Conservation (phyloP, 2,888 invertebrate species). For the Carabus problematicus region DNA sequence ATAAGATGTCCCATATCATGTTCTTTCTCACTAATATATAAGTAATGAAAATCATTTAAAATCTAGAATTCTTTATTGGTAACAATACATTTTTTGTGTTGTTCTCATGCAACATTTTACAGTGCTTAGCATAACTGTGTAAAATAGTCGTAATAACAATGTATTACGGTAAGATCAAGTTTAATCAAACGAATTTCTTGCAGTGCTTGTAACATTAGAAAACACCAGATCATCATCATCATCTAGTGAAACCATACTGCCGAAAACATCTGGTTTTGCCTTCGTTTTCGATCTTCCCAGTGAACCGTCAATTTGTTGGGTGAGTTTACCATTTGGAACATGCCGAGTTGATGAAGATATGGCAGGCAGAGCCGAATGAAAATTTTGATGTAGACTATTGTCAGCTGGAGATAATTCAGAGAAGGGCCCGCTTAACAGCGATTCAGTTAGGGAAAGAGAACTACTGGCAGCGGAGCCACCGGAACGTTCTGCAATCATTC, state of each 20-base stretch:
- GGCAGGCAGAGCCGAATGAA: neutral
- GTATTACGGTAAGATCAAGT: conserved; percentile 24
- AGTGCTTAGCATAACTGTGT: neutral
- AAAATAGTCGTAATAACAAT: conserved; percentile 4
- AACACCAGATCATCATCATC: conserved; percentile 49
- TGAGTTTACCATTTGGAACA: neutral
- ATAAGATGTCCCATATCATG: too few relatives aligned
- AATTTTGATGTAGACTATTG: conserved; percentile 7
- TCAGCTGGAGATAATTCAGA: conserved; percentile 27
- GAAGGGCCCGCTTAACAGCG: conserved; percentile 22
- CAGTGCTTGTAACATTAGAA: conserved; percentile 15
- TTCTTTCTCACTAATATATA: too few relatives aligned
- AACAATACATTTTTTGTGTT: conserved; percentile 1
- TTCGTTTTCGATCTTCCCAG: conserved; percentile 6
- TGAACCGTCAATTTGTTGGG: neutral
- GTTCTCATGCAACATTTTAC: too few relatives aligned
- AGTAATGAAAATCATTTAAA: too few relatives aligned
- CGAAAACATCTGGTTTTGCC: conserved; percentile 53
- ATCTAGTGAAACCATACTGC: conserved; percentile 57
- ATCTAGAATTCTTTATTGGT: neutral
- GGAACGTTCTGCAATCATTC: neutral
- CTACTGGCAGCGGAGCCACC: conserved; percentile 15
- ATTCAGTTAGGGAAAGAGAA: conserved; percentile 26
- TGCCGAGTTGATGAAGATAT: neutral
- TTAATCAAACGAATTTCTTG: conserved; percentile 2